Base-by-base conservation (phyloP, 2,797 vertebrate genomes). In the Oreortyx pictus region DNA sequence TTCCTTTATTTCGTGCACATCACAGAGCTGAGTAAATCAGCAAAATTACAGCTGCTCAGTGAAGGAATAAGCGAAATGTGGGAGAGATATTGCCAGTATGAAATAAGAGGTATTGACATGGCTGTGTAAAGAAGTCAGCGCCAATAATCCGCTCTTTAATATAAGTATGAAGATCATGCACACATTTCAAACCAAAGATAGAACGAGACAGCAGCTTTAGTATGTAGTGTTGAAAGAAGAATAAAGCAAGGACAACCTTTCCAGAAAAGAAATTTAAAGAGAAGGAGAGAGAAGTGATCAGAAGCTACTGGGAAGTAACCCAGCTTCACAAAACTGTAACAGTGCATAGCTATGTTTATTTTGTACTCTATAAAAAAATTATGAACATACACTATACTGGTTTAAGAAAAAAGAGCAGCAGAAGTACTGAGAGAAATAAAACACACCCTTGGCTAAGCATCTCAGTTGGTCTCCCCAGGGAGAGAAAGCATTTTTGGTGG, bases 371-470 rank as follows among this genome's bases (percentile, higher is more conserved):
- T 71, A 94, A 93, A 94, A 70, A 96, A 70, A 90, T 27, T 35
- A 49, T 23, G 74, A 86, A 18, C 47, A 37, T 61, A 81, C 37
- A 91, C 67, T 52, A 91, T 80, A 76, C 17, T 71, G 67, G 60
- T 94, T 92, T 76, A 50, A 92, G 61, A 85, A 88, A 88, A 91
- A 89, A 82, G 33, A 92, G 68, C 77, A 94, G 49, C 74, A 91
- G 87, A 82, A 91, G 61, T 76, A 93, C 52, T 82, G 68, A 89
- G 62, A 93, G 94, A 96, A 96, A 84, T 92, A 91, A 92, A 95
- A 92, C 86, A 95, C 82, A 89, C 88, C 90, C 91, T 94, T 95
- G 92, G 90, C 81, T 72, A 76, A 76, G 75, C 43, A 66, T 78
- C 82, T 88, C 33, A 24, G 44, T 88, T 72, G 83, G 47, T 87